Conservation (phyloP, 2,888 invertebrate species). For the Drosophila longiperda region DNA sequence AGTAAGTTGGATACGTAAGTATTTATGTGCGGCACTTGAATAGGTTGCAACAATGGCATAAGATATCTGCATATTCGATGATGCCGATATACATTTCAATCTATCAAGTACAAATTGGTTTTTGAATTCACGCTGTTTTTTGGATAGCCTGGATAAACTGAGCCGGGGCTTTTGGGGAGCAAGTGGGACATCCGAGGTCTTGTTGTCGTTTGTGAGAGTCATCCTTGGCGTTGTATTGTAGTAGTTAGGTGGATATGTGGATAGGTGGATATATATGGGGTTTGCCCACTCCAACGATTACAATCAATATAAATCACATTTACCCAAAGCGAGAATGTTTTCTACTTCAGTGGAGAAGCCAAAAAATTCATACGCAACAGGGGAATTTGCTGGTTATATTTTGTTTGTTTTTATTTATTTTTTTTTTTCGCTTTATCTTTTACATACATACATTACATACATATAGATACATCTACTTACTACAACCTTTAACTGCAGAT, state of each 20-base stretch:
- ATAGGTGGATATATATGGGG: neutral
- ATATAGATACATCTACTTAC: constrained; percentile 25
- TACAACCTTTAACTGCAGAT: constrained; percentile 44
- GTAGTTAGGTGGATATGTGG: neutral
- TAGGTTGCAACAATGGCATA: constrained; percentile 10
- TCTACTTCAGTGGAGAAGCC: constrained; percentile 77
- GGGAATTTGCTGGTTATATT: constrained; percentile 60
- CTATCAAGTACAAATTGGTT: constrained; percentile 63
- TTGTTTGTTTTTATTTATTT: neutral
- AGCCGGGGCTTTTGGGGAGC: neutral
- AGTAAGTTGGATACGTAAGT: constrained; percentile 1
- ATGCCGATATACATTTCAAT: constrained; percentile 50
- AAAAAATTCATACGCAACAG: constrained; percentile 82
- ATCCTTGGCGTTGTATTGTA: constrained; percentile 49
- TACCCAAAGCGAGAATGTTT: constrained; percentile 81
- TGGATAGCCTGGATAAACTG: constrained; percentile 29
- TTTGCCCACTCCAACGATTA: constrained; percentile 75
- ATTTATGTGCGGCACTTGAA: constrained; percentile 6
- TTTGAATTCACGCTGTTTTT: constrained; percentile 45
- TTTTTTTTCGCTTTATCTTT: neutral
- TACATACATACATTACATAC: constrained; percentile 20
- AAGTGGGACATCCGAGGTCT: constrained; percentile 23
- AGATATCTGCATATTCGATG: constrained; percentile 42
- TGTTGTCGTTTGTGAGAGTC: constrained; percentile 56
- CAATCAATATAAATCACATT: constrained; percentile 83